Evolutionary conservation across 2,797 vertebrate genomes (phyloP).

Genomic region (Enteromius paludinosus): DNA sequence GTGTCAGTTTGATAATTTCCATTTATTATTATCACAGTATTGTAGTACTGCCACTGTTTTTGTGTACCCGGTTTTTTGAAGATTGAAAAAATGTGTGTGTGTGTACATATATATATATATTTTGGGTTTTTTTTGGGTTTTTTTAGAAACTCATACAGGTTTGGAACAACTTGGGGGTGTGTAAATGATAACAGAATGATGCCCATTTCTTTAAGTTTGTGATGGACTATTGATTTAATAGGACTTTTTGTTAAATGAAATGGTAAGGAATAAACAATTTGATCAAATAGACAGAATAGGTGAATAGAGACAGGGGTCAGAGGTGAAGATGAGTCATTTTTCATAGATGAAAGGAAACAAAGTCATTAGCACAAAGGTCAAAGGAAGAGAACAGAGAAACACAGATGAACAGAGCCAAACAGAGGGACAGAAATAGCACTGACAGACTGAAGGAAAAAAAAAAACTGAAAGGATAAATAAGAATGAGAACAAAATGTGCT

Average conservation of each 20-base stretch:
- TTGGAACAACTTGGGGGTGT: background rate
- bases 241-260: background rate
- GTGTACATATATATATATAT: too few species aligned
- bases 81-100: background rate
- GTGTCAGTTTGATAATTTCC: background rate
- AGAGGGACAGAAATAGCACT: conserved; percentile 1
- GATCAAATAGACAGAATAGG: conserved; percentile 22
- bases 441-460: background rate
- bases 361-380: conserved; percentile 41
- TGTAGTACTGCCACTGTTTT: too few species aligned
- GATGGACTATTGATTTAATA: background rate
- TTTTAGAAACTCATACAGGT: background rate
- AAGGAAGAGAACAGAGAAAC: conserved; percentile 25
- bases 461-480: background rate
- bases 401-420: conserved; percentile 3
- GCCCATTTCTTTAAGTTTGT: background rate
- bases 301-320: conserved; percentile 25
- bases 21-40: background rate
- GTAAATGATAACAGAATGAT: background rate
- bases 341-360: conserved; percentile 39
- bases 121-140: background rate
- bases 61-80: conserved; percentile 21
- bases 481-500: conserved; percentile 18
- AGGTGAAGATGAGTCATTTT: conserved; percentile 29
- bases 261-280: background rate